phyloP scores from a whole-genome alignment of 1,140 invertebrate genomes.

The Caenorhabditis briggsae region DNA sequence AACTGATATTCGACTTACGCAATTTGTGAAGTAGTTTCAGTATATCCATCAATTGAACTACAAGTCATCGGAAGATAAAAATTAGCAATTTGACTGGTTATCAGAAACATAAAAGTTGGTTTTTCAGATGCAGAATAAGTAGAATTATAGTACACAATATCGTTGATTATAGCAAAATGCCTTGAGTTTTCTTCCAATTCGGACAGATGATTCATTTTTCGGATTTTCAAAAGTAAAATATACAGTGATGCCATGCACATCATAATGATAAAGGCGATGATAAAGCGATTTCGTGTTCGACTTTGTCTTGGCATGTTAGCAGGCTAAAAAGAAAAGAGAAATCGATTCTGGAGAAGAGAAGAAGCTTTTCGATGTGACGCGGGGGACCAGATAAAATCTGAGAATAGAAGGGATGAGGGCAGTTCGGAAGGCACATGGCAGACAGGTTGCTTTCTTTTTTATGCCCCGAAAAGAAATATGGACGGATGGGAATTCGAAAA shows the following conservation, averaged over 20 bases:
- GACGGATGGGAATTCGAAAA: neutral
- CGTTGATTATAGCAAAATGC: constrained; percentile 33
- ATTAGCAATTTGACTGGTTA: constrained; percentile 41
- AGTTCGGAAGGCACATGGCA: constrained; percentile 31
- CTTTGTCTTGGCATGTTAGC: constrained; percentile 33
- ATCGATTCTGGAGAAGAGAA: constrained; percentile 36
- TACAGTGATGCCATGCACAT: constrained; percentile 28
- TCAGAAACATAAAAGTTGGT: constrained; percentile 22
- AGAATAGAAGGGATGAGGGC: neutral
- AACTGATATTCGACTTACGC: neutral
- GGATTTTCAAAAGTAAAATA: constrained; percentile 25
- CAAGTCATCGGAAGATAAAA: constrained; percentile 50
- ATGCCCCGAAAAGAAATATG: neutral
- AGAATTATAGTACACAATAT: constrained; percentile 43
- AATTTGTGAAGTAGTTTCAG: constrained; percentile 38
- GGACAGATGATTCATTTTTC: constrained; percentile 27
- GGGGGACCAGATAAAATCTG: constrained; percentile 29
- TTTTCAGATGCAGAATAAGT: constrained; percentile 31
- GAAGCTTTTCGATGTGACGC: constrained; percentile 30
- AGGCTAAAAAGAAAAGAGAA: constrained; percentile 10
- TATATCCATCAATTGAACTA: constrained; percentile 42
- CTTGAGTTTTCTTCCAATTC: constrained; percentile 29
- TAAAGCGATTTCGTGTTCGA: constrained; percentile 41
- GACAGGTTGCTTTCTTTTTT: constrained; percentile 33
- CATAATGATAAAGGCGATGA: constrained; percentile 42